Evolutionary conservation across 92 coral and sea anemone species (phyloP).

Genomic region (Scolanthus callimorphus): DNA sequence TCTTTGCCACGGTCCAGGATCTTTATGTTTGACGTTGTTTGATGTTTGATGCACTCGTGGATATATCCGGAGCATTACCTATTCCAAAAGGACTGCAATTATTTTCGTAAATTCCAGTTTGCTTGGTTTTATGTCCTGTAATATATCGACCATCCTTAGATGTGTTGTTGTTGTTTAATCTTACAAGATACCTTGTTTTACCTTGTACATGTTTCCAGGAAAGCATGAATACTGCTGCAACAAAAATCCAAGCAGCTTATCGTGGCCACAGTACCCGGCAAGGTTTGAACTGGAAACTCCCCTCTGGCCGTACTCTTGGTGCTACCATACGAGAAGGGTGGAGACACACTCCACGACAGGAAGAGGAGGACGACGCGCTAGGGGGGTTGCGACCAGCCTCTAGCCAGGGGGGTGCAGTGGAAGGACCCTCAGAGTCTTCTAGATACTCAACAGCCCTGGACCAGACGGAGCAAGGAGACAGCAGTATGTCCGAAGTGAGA

Average conservation of each 20-base stretch:
- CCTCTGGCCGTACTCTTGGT: slow-evolving; percentile 84
- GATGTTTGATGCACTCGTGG: no score
- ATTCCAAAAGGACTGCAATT: no score
- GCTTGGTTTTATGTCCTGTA: no score
- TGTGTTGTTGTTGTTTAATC: no score
- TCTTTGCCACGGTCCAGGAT: no score
- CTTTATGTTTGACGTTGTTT: no score
- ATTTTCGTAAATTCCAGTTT: no score
- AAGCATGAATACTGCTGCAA: slow-evolving; percentile 72
- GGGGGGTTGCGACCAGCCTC: slow-evolving; percentile 3
- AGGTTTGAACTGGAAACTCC: slow-evolving; percentile 86
- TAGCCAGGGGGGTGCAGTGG: no score
- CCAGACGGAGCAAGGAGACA: slow-evolving; percentile 38
- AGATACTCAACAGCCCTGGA: slow-evolving; percentile 48
- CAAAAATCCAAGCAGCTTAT: slow-evolving; percentile 92
- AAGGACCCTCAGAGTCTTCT: slow-evolving; percentile 24
- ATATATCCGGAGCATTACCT: no score
- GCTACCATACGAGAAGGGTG: slow-evolving; percentile 64
- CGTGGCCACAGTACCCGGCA: slow-evolving; percentile 95
- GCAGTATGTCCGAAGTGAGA: slow-evolving; percentile 46
- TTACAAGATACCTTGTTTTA: no score
- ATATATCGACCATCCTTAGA: no score
- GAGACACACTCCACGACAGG: slow-evolving; percentile 29
- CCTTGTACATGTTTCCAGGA: slow-evolving; percentile 59
- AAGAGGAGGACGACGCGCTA: slow-evolving; percentile 5